Evolutionary conservation across 2,113 vertebrate species (phyloP).

Genomic region (Pedionomus torquatus): DNA sequence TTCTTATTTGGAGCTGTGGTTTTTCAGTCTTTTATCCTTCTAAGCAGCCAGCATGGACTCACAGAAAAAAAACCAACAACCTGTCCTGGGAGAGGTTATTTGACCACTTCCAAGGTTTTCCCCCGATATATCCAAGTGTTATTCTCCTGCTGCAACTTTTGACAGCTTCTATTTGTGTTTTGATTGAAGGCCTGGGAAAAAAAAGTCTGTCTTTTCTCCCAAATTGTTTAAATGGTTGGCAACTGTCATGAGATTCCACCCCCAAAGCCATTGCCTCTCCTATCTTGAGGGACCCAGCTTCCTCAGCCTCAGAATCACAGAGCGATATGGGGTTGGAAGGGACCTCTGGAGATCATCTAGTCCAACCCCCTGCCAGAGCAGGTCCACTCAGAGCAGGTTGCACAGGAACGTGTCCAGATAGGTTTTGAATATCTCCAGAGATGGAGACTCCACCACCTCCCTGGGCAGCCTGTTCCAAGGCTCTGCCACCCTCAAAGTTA

Average conservation of each 20-base stretch:
- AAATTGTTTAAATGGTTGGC: neutral
- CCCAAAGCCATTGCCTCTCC: fast-evolving
- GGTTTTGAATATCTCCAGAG: no score
- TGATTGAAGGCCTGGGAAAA: neutral
- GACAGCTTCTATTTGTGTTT: neutral
- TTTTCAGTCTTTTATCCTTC: neutral
- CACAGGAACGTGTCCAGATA: no score
- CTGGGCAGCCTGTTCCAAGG: no score
- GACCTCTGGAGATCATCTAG: no score
- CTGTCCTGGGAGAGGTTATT: neutral
- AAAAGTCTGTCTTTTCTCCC: neutral
- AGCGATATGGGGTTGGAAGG: no score
- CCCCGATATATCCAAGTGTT: no score
- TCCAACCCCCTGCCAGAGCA: no score
- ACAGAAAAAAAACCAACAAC: no score
- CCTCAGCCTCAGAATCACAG: no score
- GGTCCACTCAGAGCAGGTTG: no score
- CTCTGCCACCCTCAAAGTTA: no score
- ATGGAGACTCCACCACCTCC: no score
- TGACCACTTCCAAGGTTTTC: neutral
- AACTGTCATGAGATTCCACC: neutral
- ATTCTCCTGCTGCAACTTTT: neutral
- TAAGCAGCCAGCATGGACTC: neutral
- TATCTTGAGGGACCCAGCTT: neutral
- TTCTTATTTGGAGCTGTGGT: fast-evolving